Conservation (phyloP, 2,113 vertebrate species). For the Rhinichthys klamathensis region DNA sequence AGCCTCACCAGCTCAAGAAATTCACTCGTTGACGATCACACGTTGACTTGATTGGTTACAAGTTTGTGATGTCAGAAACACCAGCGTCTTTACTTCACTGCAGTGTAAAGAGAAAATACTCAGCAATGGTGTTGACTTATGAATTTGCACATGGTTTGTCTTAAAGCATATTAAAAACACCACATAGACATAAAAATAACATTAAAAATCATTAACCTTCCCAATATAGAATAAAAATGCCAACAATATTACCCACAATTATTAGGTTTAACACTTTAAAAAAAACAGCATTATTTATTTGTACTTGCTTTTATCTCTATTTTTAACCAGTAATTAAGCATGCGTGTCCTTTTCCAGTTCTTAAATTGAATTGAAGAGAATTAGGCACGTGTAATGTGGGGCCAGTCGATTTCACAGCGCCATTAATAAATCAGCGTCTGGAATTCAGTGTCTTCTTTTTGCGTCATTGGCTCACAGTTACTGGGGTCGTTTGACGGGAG, state of each 20-base stretch:
- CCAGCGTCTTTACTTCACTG: too few species aligned
- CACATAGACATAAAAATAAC: too few species aligned
- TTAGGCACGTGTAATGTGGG: neutral
- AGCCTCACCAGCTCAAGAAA: too few species aligned
- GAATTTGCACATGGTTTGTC: too few species aligned
- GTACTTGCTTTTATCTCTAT: neutral
- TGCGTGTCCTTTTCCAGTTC: neutral
- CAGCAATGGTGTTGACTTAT: too few species aligned
- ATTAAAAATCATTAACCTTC: neutral
- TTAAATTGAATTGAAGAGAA: slow-evolving; percentile 14
- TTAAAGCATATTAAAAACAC: too few species aligned
- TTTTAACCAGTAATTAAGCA: slow-evolving; percentile 9
- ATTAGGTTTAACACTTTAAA: neutral
- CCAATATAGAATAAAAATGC: neutral
- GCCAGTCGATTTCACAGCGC: slow-evolving; percentile 38
- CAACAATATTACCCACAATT: neutral
- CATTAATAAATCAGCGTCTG: slow-evolving; percentile 71
- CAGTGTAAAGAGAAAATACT: too few species aligned
- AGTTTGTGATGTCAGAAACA: too few species aligned
- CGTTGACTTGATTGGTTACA: too few species aligned
- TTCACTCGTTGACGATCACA: too few species aligned
- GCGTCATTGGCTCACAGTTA: slow-evolving; percentile 69
- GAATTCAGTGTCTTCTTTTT: slow-evolving; percentile 63
- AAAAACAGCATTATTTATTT: neutral
- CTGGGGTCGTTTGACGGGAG: slow-evolving; percentile 63